These are phyloP conservation scores for Menidia beryllina DNA, from an alignment of 2,113 vertebrate genomes.

Conservation along the genomic window DNA sequence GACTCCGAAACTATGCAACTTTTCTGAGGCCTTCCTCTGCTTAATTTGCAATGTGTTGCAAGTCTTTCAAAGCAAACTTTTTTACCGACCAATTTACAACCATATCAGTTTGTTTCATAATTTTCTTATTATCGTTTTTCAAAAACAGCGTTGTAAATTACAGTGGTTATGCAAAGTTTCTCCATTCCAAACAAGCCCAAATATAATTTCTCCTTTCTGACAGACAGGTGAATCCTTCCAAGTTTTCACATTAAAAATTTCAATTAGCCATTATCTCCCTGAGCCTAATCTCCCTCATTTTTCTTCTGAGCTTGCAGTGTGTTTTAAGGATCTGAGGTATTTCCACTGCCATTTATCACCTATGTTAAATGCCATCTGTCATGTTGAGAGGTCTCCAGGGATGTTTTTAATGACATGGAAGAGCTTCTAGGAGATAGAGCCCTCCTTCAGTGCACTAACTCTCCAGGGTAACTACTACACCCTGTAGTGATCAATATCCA, in stretches of 20 bases:
- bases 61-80: conserved; percentile 15
- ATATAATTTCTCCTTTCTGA: conserved; percentile 13
- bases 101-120: conserved; percentile 1
- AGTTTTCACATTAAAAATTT: conserved; percentile 29
- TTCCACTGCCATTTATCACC: conserved; percentile 71
- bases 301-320: conserved; percentile 10
- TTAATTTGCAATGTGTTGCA: background rate
- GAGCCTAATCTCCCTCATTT: conserved; percentile 23
- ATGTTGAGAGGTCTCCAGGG: conserved; percentile 74
- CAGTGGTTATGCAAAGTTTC: conserved; percentile 12
- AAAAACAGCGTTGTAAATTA: conserved; percentile 1
- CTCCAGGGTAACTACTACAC: conserved; percentile 69
- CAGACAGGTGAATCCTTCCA: conserved; percentile 4
- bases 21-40: background rate
- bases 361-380: conserved; percentile 80
- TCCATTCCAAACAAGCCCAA: conserved; percentile 11
- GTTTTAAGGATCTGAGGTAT: conserved; percentile 54
- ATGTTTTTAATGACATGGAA: conserved; percentile 80
- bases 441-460: conserved; percentile 68
- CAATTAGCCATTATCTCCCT: conserved; percentile 16
- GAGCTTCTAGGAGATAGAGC: conserved; percentile 73
- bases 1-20: background rate
- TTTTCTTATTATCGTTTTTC: conserved; percentile 12
- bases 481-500: conserved; percentile 76
- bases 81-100: conserved; percentile 7